phyloP scores from a whole-genome alignment of 1,140 invertebrate genomes.

The Geopemphigus sp. region DNA sequence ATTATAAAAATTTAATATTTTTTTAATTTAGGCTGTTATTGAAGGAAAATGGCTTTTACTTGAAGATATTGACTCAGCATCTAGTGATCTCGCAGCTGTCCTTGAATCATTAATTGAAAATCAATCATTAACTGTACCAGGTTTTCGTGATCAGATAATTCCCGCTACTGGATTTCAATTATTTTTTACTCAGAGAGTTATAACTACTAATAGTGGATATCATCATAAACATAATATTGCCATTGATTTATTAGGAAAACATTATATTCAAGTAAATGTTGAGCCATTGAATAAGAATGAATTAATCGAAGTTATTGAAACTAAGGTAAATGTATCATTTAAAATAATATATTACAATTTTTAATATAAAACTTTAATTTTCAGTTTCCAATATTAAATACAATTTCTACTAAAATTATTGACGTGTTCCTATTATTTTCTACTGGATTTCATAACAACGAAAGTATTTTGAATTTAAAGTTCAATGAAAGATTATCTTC shows the following conservation, averaged over 20 bases:
- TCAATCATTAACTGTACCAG: constrained; percentile 77
- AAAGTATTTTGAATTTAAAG: constrained; percentile 52
- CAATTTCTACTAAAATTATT: constrained; percentile 74
- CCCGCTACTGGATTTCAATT: constrained; percentile 83
- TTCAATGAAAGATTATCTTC: constrained; percentile 65
- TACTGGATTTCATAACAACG: constrained; percentile 63
- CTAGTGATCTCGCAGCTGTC: constrained; percentile 87
- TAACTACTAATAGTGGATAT: constrained; percentile 60
- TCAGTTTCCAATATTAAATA: constrained; percentile 70
- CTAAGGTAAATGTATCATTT: constrained; percentile 54
- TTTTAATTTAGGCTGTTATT: constrained; percentile 69
- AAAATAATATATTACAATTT: not conserved
- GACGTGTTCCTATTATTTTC: constrained; percentile 82
- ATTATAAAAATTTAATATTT: too few relatives aligned
- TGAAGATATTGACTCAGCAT: constrained; percentile 94
- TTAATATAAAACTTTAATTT: constrained; percentile 37
- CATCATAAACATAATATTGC: constrained; percentile 64
- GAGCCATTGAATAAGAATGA: constrained; percentile 75
- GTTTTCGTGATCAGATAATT: constrained; percentile 76
- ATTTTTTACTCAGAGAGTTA: constrained; percentile 82
- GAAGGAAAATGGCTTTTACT: constrained; percentile 89
- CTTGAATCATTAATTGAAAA: constrained; percentile 83
- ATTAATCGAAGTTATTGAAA: constrained; percentile 67
- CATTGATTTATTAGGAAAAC: constrained; percentile 71
- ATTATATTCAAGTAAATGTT: constrained; percentile 78